Conservation (phyloP, 2,113 vertebrate species). For the Alectura lathami region DNA sequence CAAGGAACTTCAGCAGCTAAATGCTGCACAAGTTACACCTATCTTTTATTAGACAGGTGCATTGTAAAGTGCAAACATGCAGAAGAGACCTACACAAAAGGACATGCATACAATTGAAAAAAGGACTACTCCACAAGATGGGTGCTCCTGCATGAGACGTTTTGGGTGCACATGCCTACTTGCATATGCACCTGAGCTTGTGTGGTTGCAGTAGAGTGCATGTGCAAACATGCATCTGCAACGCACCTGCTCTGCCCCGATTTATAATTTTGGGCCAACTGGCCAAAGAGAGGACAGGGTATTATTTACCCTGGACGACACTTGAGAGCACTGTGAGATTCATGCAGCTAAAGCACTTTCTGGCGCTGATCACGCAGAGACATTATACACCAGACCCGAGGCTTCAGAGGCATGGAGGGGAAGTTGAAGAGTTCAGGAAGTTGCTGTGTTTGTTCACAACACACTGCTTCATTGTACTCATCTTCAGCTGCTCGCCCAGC, state of each 20-base stretch:
- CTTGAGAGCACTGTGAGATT: slow-evolving; percentile 5
- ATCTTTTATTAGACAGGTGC: not conserved
- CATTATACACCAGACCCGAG: not conserved
- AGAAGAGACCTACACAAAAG: not conserved
- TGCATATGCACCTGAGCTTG: not conserved
- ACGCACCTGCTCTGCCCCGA: slow-evolving; percentile 1
- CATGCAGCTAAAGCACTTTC: not conserved
- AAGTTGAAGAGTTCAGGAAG: slow-evolving; percentile 72
- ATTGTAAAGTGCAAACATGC: not conserved
- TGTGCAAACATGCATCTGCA: not conserved
- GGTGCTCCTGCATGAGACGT: not conserved
- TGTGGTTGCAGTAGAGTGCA: not conserved
- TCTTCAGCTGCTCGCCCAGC: slow-evolving; percentile 15
- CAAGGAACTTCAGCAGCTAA: not conserved
- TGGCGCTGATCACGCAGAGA: slow-evolving; percentile 3
- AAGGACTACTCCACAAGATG: not conserved
- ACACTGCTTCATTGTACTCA: slow-evolving; percentile 65
- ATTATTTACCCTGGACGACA: slow-evolving; percentile 45
- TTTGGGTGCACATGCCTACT: rapidly evolving
- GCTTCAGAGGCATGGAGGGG: slow-evolving; percentile 30
- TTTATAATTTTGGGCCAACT: not conserved
- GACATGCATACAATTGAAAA: not conserved
- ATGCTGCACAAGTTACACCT: not conserved
- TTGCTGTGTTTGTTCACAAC: slow-evolving; percentile 42
- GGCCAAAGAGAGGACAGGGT: not conserved